These are phyloP conservation scores for Enteromius trimaculatus DNA, from an alignment of 2,797 vertebrate genomes.

Conservation along the genomic window DNA sequence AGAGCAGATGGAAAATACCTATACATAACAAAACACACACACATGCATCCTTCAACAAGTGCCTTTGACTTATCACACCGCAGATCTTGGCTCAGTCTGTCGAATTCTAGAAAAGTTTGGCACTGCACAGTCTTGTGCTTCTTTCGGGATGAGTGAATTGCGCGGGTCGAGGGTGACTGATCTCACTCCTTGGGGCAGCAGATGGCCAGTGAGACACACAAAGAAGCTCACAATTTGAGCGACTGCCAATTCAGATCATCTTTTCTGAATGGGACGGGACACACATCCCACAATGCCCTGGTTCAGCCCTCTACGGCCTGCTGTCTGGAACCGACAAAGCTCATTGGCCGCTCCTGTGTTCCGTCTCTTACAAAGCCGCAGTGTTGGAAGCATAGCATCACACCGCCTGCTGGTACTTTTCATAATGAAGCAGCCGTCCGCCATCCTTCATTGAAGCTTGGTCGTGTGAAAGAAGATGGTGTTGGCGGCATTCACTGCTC, in stretches of 20 bases:
- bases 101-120: conserved; percentile 63
- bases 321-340: conserved; percentile 26
- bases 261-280: conserved; percentile 47
- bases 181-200: conserved; percentile 62
- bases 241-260: conserved; percentile 57
- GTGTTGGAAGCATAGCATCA: conserved; percentile 44
- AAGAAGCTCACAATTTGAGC: conserved; percentile 56
- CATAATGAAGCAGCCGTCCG: conserved; percentile 35
- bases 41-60: conserved; percentile 44
- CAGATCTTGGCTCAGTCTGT: conserved; percentile 51
- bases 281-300: conserved; percentile 47
- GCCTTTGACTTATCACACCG: conserved; percentile 38
- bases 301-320: conserved; percentile 36
- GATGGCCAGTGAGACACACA: conserved; percentile 69
- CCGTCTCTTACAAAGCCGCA: conserved; percentile 29
- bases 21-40: conserved; percentile 16
- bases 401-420: conserved; percentile 28
- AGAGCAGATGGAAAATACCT: conserved; percentile 65
- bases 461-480: conserved; percentile 25
- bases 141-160: conserved; percentile 65
- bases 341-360: conserved; percentile 31
- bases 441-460: conserved; percentile 33
- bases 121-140: conserved; percentile 28
- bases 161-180: conserved; percentile 57
- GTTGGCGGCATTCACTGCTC: conserved; percentile 15